Evolutionary conservation across 2,888 invertebrate genomes (phyloP).

Genomic region (Netelia inedita): DNA sequence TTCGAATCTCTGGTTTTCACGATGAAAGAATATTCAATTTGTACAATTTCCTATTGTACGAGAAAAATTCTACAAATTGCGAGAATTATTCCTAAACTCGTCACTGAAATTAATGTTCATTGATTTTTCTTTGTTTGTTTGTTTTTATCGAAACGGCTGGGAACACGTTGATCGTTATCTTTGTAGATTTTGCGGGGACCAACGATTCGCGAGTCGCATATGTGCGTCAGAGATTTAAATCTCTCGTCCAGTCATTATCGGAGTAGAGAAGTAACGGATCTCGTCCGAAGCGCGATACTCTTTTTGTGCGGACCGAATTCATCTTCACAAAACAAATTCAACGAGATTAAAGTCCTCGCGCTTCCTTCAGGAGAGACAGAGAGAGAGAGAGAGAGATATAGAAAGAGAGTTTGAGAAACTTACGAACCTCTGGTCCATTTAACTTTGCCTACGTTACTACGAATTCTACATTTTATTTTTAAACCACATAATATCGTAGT

Average conservation of each 20-base stretch:
- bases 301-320: constrained; percentile 50
- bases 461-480: background rate
- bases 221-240: constrained; percentile 1
- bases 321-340: constrained; percentile 52
- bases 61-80: no score
- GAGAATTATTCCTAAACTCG: no score
- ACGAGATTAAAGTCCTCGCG: constrained; percentile 35
- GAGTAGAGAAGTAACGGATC: constrained; percentile 40
- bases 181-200: background rate
- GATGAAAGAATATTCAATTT: no score
- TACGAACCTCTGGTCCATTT: constrained; percentile 2
- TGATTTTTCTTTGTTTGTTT: no score
- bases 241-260: constrained; percentile 5
- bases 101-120: no score
- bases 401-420: constrained; percentile 16
- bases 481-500: background rate
- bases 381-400: constrained; percentile 12
- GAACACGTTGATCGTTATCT: background rate
- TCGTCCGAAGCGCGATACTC: constrained; percentile 28
- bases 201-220: background rate
- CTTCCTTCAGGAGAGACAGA: constrained; percentile 6
- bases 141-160: no score
- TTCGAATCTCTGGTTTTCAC: no score
- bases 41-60: no score
- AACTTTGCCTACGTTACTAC: background rate